phyloP scores from a whole-genome alignment of 2,888 invertebrate genomes.

The Thymelicus sylvestris region DNA sequence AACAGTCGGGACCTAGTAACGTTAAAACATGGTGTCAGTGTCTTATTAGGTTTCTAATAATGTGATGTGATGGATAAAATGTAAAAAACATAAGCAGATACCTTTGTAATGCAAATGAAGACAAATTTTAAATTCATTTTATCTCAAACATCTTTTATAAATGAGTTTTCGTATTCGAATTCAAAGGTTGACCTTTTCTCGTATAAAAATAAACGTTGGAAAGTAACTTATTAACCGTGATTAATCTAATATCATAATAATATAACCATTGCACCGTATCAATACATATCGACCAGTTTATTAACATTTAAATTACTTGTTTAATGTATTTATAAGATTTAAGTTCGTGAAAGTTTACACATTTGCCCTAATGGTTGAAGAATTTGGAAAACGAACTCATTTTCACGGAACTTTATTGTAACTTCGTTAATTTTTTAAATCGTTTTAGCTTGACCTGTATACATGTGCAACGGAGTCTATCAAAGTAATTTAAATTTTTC shows the following conservation, averaged over 20 bases:
- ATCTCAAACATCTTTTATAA: neutral
- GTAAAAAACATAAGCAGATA: too few relatives aligned
- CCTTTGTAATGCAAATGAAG: too few relatives aligned
- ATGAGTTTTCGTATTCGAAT: neutral
- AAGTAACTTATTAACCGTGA: neutral
- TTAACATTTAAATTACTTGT: neutral
- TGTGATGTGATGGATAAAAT: too few relatives aligned
- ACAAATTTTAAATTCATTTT: too few relatives aligned
- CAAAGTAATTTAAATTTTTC: too few relatives aligned
- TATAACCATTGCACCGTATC: neutral
- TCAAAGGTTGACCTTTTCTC: neutral
- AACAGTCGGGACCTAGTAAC: too few relatives aligned
- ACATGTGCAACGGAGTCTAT: too few relatives aligned
- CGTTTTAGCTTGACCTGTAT: too few relatives aligned
- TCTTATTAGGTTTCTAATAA: too few relatives aligned
- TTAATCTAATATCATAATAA: neutral
- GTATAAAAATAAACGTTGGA: neutral
- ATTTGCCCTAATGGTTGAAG: neutral
- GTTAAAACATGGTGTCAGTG: too few relatives aligned
- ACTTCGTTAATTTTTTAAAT: neutral
- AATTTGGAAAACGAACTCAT: neutral
- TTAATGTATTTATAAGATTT: neutral
- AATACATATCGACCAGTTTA: neutral
- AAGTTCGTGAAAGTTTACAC: slow-evolving; percentile 1
- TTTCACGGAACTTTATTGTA: neutral